Evolutionary conservation across 2,113 vertebrate species (phyloP), one percentile per base, ranked within the genome.

Genomic region (Gymnogyps californianus): DNA sequence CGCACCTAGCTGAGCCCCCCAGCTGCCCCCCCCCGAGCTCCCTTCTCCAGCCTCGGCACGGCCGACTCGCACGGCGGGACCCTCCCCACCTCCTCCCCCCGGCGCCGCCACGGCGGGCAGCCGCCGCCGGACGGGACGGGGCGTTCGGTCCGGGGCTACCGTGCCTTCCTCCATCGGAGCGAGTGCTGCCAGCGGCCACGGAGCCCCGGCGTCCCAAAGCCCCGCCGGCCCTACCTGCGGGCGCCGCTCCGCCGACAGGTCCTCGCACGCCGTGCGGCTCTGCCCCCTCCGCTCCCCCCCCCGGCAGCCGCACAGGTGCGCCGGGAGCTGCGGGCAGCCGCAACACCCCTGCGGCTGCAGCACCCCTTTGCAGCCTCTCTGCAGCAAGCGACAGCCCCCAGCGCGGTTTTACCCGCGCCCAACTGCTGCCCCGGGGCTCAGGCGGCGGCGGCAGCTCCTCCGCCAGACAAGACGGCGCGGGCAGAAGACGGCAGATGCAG

Each of bases 81-180:
- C 7, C 34, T 42, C 24, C 42, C 10, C 58, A 40, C 22, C n/a
- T 3, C 11, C 42, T 10, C 9, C 9, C 13, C 9, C 19, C 4
- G 5, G 11, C 22, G 13, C 16, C 10, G 36, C n/a, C n/a, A n/a
- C n/a, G n/a, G n/a, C n/a, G n/a, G n/a, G n/a, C n/a, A n/a, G n/a
- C n/a, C n/a, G n/a, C n/a, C n/a, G n/a, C n/a, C n/a, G 2, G 7
- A 11, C 13, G 9, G 16, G 2, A 3, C 16, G 6, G 14, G 4
- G 2, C 1, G 24, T 2, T 7, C 15, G 16, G 4, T 22, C 29
- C 34, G 22, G 28, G 16, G 15, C n/a, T 28, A 11, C 26, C 29
- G 31, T n/a, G 11, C n/a, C 26, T 40, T 36, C 11, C 31, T 18
- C 34, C 71, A 36, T 2, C 3, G 7, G 4, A 4, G 9, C 9